A percentile compares a stretch with the other conserved stretches of the same genome.
Evolutionary conservation across 2,797 vertebrate genomes (phyloP).

Genomic region (Sebastes taczanowskii): DNA sequence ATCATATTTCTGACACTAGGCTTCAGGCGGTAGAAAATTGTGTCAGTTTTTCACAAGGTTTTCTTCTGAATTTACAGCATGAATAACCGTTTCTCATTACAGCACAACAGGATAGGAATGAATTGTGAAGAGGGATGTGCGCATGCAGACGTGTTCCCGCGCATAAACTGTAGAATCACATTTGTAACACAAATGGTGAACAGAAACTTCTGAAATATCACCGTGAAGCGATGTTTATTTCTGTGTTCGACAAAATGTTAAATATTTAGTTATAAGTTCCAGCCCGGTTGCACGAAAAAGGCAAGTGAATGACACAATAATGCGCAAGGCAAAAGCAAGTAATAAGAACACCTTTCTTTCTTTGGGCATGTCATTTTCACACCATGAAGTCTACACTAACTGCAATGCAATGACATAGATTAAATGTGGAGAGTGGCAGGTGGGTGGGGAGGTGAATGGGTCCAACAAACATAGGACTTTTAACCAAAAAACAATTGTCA

Average conservation of each 20-base stretch:
- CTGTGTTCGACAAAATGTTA: not conserved
- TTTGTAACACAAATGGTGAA: constrained; percentile 25
- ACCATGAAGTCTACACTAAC: no score
- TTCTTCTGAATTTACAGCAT: constrained; percentile 38
- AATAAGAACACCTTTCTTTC: not conserved
- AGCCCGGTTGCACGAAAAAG: not conserved
- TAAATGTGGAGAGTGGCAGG: no score
- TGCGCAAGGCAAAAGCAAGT: not conserved
- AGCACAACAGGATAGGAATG: constrained; percentile 34
- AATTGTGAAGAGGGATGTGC: constrained; percentile 15
- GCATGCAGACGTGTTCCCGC: not conserved
- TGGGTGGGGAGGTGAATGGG: no score
- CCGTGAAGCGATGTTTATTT: not conserved
- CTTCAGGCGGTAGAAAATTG: constrained; percentile 68
- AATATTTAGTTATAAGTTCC: not conserved
- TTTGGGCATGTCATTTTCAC: not conserved
- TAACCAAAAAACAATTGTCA: no score
- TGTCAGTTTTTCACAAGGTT: constrained; percentile 67
- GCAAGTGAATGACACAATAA: not conserved
- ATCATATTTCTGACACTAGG: constrained; percentile 76
- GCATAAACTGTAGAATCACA: constrained; percentile 12
- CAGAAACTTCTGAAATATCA: not conserved
- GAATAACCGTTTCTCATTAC: constrained; percentile 67
- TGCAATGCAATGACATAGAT: not conserved
- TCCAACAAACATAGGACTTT: no score